phyloP scores from a whole-genome alignment of 2,113 vertebrate genomes.

The Pyxicephalus adspersus region DNA sequence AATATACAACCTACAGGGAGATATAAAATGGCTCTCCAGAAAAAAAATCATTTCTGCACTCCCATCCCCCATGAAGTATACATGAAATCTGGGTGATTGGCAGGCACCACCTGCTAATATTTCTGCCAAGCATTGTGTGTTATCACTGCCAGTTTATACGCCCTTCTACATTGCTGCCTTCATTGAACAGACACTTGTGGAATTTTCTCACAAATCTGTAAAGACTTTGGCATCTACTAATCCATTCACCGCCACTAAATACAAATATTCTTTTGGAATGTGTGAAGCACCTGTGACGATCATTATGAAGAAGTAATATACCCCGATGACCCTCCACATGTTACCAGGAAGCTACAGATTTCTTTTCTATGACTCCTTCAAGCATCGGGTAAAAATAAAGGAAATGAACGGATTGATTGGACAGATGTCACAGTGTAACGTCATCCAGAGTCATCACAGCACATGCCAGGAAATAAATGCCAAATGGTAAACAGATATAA shows the following conservation, averaged over 20 bases:
- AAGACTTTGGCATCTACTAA: background rate
- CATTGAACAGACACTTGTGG: background rate
- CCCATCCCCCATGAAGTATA: background rate
- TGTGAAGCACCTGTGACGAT: background rate
- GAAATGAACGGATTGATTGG: no score
- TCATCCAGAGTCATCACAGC: no score
- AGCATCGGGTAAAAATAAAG: no score
- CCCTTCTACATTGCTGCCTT: slow-evolving; percentile 6
- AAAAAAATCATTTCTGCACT: no score
- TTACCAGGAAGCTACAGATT: no score
- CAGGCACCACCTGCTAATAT: background rate
- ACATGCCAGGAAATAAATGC: no score
- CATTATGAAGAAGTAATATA: background rate
- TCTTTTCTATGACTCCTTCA: no score
- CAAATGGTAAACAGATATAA: no score
- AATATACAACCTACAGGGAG: no score
- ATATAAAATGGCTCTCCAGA: no score
- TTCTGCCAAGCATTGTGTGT: background rate
- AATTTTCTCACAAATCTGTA: background rate
- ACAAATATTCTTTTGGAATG: background rate
- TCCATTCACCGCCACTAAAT: background rate
- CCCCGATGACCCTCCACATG: no score
- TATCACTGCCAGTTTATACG: background rate
- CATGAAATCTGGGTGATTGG: background rate
- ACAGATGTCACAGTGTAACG: no score